phyloP scores from a whole-genome alignment of 1,140 invertebrate genomes.

The Diorhabda carinulata region DNA sequence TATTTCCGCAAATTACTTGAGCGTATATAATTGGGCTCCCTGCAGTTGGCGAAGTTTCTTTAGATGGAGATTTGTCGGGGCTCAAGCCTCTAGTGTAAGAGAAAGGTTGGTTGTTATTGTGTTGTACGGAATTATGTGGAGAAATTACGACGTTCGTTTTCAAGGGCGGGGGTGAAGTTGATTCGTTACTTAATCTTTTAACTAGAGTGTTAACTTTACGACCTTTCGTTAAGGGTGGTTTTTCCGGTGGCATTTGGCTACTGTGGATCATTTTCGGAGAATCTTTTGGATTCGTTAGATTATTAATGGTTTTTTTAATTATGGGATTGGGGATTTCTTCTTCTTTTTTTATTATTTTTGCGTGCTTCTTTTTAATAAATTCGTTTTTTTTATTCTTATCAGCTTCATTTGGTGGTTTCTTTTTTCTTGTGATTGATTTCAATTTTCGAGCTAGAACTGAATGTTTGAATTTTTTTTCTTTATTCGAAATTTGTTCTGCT shows the following conservation, averaged over 20 bases:
- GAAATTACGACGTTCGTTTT: constrained; percentile 57
- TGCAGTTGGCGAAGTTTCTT: constrained; percentile 48
- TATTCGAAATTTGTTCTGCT: constrained; percentile 39
- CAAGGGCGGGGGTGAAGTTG: constrained; percentile 61
- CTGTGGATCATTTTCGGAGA: constrained; percentile 61
- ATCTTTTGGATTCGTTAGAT: constrained; percentile 47
- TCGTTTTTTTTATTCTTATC: constrained; percentile 14
- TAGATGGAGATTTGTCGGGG: constrained; percentile 35
- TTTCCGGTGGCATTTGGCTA: constrained; percentile 61
- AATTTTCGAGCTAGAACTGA: constrained; percentile 32
- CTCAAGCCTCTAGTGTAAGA: constrained; percentile 61
- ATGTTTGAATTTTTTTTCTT: constrained; percentile 30
- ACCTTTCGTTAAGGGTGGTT: constrained; percentile 60
- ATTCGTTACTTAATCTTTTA: constrained; percentile 60
- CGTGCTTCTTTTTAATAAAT: neutral
- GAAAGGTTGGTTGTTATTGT: constrained; percentile 71
- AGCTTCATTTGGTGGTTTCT: constrained; percentile 26
- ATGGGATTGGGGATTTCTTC: constrained; percentile 7
- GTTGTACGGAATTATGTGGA: constrained; percentile 56
- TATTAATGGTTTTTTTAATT: constrained; percentile 43
- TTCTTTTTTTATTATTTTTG: neutral
- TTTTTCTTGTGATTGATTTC: constrained; percentile 33
- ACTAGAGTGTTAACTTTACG: constrained; percentile 62
- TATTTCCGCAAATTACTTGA: constrained; percentile 59
- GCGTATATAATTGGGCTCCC: constrained; percentile 65